phyloP scores from a whole-genome alignment of 2,113 vertebrate genomes.

The Callorhinus ursinus region DNA sequence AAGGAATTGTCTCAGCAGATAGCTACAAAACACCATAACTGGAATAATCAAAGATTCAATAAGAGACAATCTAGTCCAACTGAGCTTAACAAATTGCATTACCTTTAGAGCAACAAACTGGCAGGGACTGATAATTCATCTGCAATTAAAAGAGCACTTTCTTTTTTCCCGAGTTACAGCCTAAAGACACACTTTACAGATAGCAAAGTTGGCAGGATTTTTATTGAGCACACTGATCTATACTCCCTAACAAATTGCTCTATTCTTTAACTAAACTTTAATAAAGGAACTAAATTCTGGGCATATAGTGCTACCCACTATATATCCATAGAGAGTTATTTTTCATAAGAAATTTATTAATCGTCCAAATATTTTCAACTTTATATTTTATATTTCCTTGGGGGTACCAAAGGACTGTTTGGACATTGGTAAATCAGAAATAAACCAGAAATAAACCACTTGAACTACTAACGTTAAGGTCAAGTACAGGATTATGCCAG shows the following conservation, averaged over 20 bases:
- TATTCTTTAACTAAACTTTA: constrained; percentile 24
- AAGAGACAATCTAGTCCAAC: neutral
- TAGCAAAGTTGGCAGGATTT: neutral
- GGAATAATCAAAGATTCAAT: constrained; percentile 18
- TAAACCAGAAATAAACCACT: constrained; percentile 18
- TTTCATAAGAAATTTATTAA: constrained; percentile 44
- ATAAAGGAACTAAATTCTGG: neutral
- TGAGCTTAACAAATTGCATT: constrained; percentile 2
- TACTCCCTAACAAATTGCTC: neutral
- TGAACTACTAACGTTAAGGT: neutral
- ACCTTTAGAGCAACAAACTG: neutral
- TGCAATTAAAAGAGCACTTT: constrained; percentile 7
- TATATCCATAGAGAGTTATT: neutral
- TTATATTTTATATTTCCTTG: neutral
- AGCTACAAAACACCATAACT: neutral
- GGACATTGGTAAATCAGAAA: neutral
- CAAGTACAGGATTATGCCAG: neutral
- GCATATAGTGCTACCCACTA: neutral
- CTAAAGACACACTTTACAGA: neutral
- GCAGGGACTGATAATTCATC: neutral
- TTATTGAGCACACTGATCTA: neutral
- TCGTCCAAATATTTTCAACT: constrained; percentile 20
- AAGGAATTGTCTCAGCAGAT: neutral
- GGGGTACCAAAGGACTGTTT: neutral
- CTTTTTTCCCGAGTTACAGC: neutral